A percentile compares a stretch with the other conserved stretches of the same genome.
Conservation (phyloP, 2,113 vertebrate genomes). For the Mormoops blainvillei region DNA sequence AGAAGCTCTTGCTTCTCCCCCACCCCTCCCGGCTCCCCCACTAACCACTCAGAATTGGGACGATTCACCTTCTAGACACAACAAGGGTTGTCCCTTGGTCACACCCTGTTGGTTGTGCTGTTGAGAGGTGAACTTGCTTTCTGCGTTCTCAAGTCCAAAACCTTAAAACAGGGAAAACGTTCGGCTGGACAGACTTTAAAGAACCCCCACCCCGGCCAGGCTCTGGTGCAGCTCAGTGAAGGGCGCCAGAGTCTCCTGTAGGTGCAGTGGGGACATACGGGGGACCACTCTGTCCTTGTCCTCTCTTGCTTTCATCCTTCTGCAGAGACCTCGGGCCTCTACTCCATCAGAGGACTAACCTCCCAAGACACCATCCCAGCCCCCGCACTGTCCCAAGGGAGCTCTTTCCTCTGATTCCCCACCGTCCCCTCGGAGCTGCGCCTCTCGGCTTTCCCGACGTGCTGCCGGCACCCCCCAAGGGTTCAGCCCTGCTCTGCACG, state of each 20-base stretch:
- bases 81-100: background rate
- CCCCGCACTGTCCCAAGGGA: background rate
- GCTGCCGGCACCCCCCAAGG: background rate
- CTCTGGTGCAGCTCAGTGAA: background rate
- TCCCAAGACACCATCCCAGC: background rate
- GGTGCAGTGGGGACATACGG: background rate
- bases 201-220: too few relatives aligned
- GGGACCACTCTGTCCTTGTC: background rate
- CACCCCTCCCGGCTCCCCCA: too few relatives aligned
- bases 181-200: background rate
- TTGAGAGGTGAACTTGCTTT: background rate
- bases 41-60: background rate
- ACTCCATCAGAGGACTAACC: background rate
- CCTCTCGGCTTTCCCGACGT: background rate
- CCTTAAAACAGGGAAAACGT: background rate
- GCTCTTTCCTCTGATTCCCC: background rate
- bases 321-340: background rate
- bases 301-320: background rate
- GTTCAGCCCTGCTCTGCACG: background rate
- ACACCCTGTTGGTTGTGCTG: background rate
- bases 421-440: fast-evolving
- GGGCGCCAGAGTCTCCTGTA: background rate
- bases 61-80: background rate
- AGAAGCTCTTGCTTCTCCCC: too few relatives aligned
- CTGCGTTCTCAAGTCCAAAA: background rate